A percentile compares a stretch with the other conserved stretches of the same genome.
These are phyloP conservation scores for Syrista parreyssii DNA, from an alignment of 2,888 invertebrate genomes.

Conservation along the genomic window DNA sequence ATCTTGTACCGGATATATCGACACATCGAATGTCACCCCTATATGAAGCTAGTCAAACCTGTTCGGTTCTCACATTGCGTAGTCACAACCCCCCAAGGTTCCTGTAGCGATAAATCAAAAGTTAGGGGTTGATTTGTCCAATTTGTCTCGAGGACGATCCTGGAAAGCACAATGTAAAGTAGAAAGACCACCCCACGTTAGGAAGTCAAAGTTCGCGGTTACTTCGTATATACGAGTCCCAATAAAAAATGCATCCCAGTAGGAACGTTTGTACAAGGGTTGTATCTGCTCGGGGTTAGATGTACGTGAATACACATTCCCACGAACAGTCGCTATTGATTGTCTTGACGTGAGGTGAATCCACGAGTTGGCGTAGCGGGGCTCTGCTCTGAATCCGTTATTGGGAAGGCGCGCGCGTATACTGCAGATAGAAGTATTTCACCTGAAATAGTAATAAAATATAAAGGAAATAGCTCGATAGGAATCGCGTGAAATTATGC, in stretches of 20 bases:
- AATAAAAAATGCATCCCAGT: neutral
- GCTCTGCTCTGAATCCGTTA: slow-evolving; percentile 39
- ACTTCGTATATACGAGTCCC: neutral
- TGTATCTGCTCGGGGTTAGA: neutral
- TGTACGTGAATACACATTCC: slow-evolving; percentile 47
- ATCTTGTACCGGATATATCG: neutral
- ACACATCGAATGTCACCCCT: neutral
- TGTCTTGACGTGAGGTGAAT: slow-evolving; percentile 50
- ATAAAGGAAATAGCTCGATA: neutral
- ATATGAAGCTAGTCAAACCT: neutral
- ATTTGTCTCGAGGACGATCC: neutral
- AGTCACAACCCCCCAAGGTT: neutral
- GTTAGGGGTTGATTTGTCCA: neutral
- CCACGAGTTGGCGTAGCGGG: slow-evolving; percentile 25
- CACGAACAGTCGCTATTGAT: slow-evolving; percentile 48
- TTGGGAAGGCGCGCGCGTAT: slow-evolving; percentile 1
- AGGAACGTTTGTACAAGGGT: neutral
- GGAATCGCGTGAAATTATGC: neutral
- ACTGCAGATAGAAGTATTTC: neutral
- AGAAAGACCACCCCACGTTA: neutral
- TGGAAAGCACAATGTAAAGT: neutral
- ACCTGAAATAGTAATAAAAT: slow-evolving; percentile 1
- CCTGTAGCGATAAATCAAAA: neutral
- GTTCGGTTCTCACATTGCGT: neutral
- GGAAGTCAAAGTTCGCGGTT: neutral